Evolutionary conservation across 2,888 invertebrate genomes (phyloP).

Genomic region (Camptogramma bilineatum): DNA sequence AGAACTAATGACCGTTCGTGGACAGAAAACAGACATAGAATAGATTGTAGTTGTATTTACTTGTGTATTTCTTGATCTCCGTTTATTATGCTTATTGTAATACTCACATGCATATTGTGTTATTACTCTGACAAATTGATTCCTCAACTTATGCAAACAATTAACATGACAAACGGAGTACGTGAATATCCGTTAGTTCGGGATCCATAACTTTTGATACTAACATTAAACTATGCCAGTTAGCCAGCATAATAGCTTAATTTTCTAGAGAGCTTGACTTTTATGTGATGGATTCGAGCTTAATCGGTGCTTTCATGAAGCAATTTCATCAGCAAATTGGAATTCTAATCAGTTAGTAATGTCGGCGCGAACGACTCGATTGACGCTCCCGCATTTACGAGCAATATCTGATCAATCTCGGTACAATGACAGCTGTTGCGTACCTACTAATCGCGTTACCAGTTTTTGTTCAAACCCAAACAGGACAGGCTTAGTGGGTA

Average conservation of each 20-base stretch:
- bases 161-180: too few relatives aligned
- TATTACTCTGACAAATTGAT: too few relatives aligned
- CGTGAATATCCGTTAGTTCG: background rate
- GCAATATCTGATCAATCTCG: conserved; percentile 21
- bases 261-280: conserved; percentile 3
- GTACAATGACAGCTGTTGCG: conserved; percentile 16
- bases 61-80: too few relatives aligned
- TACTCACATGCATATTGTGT: too few relatives aligned
- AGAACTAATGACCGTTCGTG: too few relatives aligned
- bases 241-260: conserved; percentile 7
- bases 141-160: too few relatives aligned
- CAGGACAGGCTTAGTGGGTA: background rate
- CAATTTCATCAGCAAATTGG: conserved; percentile 26
- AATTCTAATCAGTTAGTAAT: conserved; percentile 21
- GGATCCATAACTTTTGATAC: background rate
- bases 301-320: conserved; percentile 12
- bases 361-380: conserved; percentile 19
- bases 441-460: conserved; percentile 16
- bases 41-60: too few relatives aligned
- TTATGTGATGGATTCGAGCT: conserved; percentile 23
- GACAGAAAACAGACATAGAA: too few relatives aligned
- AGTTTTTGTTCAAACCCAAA: conserved; percentile 4
- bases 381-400: conserved; percentile 26
- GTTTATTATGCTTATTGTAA: too few relatives aligned
- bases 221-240: background rate